Base-by-base conservation (phyloP, 2,888 invertebrate species). In the Pseudococcus longispinus region DNA sequence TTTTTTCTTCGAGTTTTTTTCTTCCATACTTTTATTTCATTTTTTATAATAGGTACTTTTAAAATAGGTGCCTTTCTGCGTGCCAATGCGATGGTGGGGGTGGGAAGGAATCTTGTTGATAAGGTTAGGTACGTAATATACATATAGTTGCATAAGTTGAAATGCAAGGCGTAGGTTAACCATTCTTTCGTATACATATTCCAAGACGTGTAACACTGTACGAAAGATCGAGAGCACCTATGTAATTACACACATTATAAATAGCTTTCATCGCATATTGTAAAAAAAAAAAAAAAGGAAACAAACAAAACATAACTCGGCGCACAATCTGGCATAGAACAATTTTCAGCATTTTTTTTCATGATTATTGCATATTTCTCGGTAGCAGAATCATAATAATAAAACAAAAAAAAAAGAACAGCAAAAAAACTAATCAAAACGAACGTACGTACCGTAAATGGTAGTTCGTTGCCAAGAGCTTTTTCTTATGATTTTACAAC, bases 391-490 rank as follows among this genome's bases (percentile, higher is more conserved):
- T 85, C 46, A 70, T 60, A 60, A 60, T 60, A 60, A 60, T 60
- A 60, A 60, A 60, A 23, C 23, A 60, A 60, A 60, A 60, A 51
- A n/a, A 60, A 23, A 23, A 51, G 51, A 23, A 23, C 20, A 60
- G 55, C 55, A 60, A 74, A 85, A 85, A 85, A 85, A 85, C 85
- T 85, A 85, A 85, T 85, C 85, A 85, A 85, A 85, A 85, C 70
- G 70, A 74, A 70, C 70, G 70, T 85, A 29, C 42, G 29, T 46
- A 26, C 74, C 44, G 85, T 70, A 85, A 84, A 70, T 70, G 74
- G 70, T 70, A 70, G 70, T 85, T 85, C 74, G 85, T 85, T 85
- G 85, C 85, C 85, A 85, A 85, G 85, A 74, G 85, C 85, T 85
- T 85, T 37, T 74, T 44, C 83, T 74, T 74, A 44, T 46, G 70